phyloP scores from a whole-genome alignment of 2,888 invertebrate genomes.

The Microctonus hyperodae region DNA sequence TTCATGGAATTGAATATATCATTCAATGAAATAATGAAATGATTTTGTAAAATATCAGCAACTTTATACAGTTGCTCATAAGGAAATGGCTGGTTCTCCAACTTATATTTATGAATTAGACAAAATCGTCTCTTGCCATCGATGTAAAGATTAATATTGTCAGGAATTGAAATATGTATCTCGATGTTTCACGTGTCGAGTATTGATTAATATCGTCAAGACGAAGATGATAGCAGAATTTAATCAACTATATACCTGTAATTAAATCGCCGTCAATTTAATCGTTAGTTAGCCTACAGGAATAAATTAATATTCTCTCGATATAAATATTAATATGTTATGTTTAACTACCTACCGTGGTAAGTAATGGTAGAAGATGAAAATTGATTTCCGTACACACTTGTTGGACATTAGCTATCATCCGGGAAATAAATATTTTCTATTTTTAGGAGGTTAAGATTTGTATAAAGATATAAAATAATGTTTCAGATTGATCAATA shows the following conservation, averaged over 20 bases:
- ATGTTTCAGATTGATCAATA: conserved; percentile 15
- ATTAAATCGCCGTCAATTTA: neutral
- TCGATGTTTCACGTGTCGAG: neutral
- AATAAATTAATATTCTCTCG: neutral
- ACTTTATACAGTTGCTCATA: neutral
- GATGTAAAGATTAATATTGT: no score
- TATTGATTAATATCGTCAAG: neutral
- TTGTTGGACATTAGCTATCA: neutral
- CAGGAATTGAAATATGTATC: no score
- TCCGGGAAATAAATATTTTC: neutral
- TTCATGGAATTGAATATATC: neutral
- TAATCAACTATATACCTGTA: neutral
- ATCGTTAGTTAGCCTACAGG: neutral
- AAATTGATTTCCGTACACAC: neutral
- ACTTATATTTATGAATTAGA: no score
- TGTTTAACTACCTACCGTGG: neutral
- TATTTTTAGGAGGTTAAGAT: neutral
- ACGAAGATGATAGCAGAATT: neutral
- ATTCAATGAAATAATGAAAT: neutral
- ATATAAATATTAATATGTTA: neutral
- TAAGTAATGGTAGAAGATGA: neutral
- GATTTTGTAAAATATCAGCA: neutral
- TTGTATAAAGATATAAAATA: neutral
- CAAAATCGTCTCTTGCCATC: no score
- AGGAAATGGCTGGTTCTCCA: neutral